Evolutionary conservation across 2,113 vertebrate genomes (phyloP), one percentile per base, ranked within the genome.

Genomic region (Shinisaurus crocodilurus): DNA sequence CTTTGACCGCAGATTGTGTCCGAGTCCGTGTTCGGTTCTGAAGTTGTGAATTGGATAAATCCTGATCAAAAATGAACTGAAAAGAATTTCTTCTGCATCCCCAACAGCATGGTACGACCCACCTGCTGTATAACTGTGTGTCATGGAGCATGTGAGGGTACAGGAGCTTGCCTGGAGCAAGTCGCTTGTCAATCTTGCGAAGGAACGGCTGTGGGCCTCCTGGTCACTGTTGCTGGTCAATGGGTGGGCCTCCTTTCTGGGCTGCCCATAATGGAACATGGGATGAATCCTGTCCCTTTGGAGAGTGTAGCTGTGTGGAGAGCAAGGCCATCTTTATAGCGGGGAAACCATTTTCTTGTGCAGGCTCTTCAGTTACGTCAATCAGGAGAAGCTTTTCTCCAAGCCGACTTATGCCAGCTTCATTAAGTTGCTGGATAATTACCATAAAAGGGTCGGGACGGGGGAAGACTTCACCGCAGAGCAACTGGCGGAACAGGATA

Each of bases 361-460:
- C 88, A 99, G 99, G 82, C 96, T 99, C 93, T 99, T 97, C 96
- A 95, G 79, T 0, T 97, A 95, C 5, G 96, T 99, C 95, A 97
- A 99, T 0, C 98, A 99, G 94, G 27, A 88, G 23, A 90, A 86
- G 65, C 92, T 97, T 23, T 98, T 99, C 90, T 97, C 98, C 93
- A 98, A 96, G 83, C 98, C 98, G 3, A 99, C 99, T 2, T 99
- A 98, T 0, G 93, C 97, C 1, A 97, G 98, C 77, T 97, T 99
- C 80, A 95, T 98, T 79, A 96, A 96, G 12, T 93, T 99, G 87
- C 96, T 99, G 92, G 98, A 99, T 95, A 99, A 99, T 93, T 99
- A 99, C 95, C 91, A 98, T 69, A 94, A 97, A 93, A 95, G 92
- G 27, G 99, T 98, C 0, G 99, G 98, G 69, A 96, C 88, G 2